Conservation (phyloP, 2,888 invertebrate genomes). For the Pollenia labialis region DNA sequence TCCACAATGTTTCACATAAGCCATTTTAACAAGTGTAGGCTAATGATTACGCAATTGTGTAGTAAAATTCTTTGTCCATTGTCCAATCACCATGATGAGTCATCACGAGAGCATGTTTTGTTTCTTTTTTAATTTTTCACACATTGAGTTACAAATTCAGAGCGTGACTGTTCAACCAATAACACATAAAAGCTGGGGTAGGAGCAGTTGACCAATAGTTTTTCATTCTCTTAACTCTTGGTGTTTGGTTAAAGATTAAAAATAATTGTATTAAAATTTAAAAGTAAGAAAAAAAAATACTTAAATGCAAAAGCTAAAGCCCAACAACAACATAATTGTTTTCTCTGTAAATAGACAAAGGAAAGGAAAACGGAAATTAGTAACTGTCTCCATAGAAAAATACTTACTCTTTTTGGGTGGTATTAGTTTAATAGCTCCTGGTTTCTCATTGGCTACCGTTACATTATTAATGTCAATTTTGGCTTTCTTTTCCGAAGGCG, state of each 20-base stretch:
- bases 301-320: constrained; percentile 70
- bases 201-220: constrained; percentile 17
- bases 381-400: constrained; percentile 76
- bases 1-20: constrained; percentile 58
- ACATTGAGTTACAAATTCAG: constrained; percentile 13
- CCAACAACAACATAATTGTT: constrained; percentile 74
- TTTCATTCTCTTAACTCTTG: constrained; percentile 47
- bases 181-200: constrained; percentile 38
- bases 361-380: constrained; percentile 75
- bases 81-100: constrained; percentile 63
- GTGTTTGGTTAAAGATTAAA: constrained; percentile 44
- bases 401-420: constrained; percentile 96
- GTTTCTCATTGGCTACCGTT: constrained; percentile 86
- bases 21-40: constrained; percentile 37
- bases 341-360: constrained; percentile 73
- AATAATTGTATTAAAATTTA: constrained; percentile 25
- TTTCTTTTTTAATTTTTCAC: constrained; percentile 19
- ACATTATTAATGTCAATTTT: constrained; percentile 86
- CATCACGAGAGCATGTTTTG: constrained; percentile 53
- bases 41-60: constrained; percentile 53
- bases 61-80: constrained; percentile 58
- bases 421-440: constrained; percentile 93
- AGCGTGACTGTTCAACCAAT: constrained; percentile 25
- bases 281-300: constrained; percentile 59
- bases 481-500: constrained; percentile 90